A percentile compares a stretch with the other conserved stretches of the same genome.
These are phyloP conservation scores for Sisyra terminalis DNA, from an alignment of 2,888 invertebrate genomes.

Conservation along the genomic window DNA sequence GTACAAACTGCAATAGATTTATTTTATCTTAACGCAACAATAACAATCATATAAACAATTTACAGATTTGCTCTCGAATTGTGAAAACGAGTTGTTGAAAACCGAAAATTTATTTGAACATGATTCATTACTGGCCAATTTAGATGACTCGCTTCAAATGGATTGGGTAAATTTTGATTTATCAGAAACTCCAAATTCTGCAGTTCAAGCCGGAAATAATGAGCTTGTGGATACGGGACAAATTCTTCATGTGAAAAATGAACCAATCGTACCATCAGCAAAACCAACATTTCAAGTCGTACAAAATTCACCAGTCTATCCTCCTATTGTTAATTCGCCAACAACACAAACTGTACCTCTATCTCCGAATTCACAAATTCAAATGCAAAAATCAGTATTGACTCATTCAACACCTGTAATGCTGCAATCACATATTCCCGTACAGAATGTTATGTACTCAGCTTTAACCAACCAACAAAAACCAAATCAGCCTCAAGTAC, in stretches of 20 bases:
- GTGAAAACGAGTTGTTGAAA: constrained; percentile 47
- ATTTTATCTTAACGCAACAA: too few species aligned
- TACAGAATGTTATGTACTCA: constrained; percentile 6
- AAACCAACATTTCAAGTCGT: too few species aligned
- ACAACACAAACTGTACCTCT: constrained; percentile 7
- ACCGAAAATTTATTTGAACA: constrained; percentile 32
- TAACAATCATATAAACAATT: not conserved
- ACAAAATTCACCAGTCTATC: constrained; percentile 11
- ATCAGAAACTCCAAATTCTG: constrained; percentile 19
- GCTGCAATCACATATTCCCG: constrained; percentile 18
- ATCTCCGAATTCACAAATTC: constrained; percentile 2
- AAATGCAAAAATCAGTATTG: constrained; percentile 17
- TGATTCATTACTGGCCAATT: constrained; percentile 29
- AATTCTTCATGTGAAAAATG: not conserved
- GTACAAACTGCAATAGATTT: not conserved
- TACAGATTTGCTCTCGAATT: constrained; percentile 47
- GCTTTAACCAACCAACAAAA: not conserved
- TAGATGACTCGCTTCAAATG: constrained; percentile 29
- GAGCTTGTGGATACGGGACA: constrained; percentile 2
- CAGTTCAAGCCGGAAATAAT: not conserved
- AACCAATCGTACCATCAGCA: not conserved
- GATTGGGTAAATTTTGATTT: constrained; percentile 31
- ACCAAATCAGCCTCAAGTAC: constrained; percentile 4
- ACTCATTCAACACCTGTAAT: constrained; percentile 23
- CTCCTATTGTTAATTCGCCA: constrained; percentile 3